Conservation (phyloP, 2,113 vertebrate species). For the Melanocharis versteri region DNA sequence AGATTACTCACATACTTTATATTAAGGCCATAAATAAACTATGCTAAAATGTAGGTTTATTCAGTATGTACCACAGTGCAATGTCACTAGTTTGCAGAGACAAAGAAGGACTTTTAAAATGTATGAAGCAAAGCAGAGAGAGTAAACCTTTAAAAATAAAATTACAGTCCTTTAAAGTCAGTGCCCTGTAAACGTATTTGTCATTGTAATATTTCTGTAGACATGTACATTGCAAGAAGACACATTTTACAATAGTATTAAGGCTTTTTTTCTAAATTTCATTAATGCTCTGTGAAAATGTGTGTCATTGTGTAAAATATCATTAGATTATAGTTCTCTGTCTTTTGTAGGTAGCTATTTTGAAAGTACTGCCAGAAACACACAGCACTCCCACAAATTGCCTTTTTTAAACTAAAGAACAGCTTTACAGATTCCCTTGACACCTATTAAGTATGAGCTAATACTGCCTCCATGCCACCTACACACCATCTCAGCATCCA, state of each 20-base stretch:
- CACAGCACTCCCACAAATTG: constrained; percentile 52
- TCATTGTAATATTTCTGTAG: background rate
- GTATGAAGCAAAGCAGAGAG: background rate
- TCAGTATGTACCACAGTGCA: background rate
- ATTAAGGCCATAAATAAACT: background rate
- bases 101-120: background rate
- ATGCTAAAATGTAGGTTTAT: background rate
- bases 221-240: background rate
- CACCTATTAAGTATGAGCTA: constrained; percentile 56
- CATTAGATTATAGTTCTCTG: constrained; percentile 55
- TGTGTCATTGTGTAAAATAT: constrained; percentile 44
- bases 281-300: constrained; percentile 45
- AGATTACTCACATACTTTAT: background rate
- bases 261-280: constrained; percentile 32
- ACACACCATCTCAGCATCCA: background rate
- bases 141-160: background rate
- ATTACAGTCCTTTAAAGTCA: background rate
- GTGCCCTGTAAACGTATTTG: background rate
- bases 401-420: constrained; percentile 55
- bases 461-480: constrained; percentile 58
- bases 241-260: background rate
- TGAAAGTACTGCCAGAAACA: constrained; percentile 63
- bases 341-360: constrained; percentile 50
- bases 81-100: background rate
- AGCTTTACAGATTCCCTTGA: constrained; percentile 39